Percentiles rank a stretch among this genome's conserved stretches.
phyloP scores from a whole-genome alignment of 2,888 invertebrate species.

The Caradrina kadenii region DNA sequence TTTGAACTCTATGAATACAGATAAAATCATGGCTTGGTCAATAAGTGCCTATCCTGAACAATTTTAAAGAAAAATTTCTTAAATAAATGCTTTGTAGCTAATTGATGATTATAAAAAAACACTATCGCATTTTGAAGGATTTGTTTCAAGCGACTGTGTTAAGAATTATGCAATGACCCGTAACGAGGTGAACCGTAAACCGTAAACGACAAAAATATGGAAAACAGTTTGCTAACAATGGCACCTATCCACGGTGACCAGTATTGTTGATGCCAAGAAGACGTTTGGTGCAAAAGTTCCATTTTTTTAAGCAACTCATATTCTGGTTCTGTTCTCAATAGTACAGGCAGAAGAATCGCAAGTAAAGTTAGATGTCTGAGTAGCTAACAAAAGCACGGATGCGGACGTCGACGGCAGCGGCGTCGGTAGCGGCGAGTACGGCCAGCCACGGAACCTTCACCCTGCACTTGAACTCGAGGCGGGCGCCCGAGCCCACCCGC shows the following conservation, averaged over 20 bases:
- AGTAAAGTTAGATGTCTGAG: slow-evolving; percentile 36
- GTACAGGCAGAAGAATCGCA: slow-evolving; percentile 23
- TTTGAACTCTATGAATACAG: background rate
- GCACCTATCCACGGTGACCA: background rate
- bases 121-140: too few relatives aligned
- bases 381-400: slow-evolving; percentile 52
- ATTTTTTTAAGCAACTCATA: background rate
- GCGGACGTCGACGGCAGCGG: slow-evolving; percentile 33
- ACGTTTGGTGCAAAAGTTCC: background rate
- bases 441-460: slow-evolving; percentile 83
- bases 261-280: background rate
- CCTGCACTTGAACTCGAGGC: slow-evolving; percentile 88
- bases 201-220: background rate
- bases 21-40: background rate
- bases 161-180: slow-evolving; percentile 4
- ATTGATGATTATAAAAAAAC: too few relatives aligned
- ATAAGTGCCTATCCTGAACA: background rate
- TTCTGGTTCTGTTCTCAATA: background rate
- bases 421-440: slow-evolving; percentile 43
- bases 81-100: too few relatives aligned
- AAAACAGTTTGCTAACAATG: background rate
- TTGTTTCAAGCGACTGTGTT: background rate
- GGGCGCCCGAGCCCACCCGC: slow-evolving; percentile 65
- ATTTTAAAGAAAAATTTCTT: too few relatives aligned
- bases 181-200: background rate